These are phyloP conservation scores for Sesamia nonagrioides DNA, from an alignment of 1,140 invertebrate genomes.

Conservation along the genomic window DNA sequence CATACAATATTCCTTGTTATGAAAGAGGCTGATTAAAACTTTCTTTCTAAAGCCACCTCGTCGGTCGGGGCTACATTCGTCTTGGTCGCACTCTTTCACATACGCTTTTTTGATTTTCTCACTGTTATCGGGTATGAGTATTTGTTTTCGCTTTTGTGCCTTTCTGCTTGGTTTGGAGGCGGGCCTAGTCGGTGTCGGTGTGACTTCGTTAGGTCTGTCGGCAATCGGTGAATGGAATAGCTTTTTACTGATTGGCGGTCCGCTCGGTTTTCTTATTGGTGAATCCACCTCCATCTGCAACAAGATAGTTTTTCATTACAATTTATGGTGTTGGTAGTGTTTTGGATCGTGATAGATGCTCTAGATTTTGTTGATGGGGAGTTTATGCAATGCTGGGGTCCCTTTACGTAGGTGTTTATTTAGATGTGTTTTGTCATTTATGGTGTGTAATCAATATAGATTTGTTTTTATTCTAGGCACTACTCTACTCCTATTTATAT, in stretches of 20 bases:
- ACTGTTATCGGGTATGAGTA: conserved; percentile 61
- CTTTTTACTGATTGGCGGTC: conserved; percentile 70
- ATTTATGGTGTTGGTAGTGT: conserved; percentile 8
- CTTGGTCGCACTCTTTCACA: conserved; percentile 65
- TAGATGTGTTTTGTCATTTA: background rate
- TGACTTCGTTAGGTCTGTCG: conserved; percentile 53
- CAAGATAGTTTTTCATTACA: conserved; percentile 18
- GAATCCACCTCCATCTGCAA: conserved; percentile 78
- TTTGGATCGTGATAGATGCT: conserved; percentile 32
- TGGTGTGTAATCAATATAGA: too few species aligned
- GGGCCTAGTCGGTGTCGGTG: conserved; percentile 15
- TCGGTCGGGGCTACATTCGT: conserved; percentile 64
- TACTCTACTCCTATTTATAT: too few species aligned
- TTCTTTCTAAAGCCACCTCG: conserved; percentile 69
- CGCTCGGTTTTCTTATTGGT: conserved; percentile 64
- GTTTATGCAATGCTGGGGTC: conserved; percentile 1
- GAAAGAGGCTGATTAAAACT: conserved; percentile 73
- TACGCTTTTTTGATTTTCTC: conserved; percentile 69
- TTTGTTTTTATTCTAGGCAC: too few species aligned
- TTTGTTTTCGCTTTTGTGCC: conserved; percentile 67
- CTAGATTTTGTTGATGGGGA: background rate
- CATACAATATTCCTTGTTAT: conserved; percentile 76
- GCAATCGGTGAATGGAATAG: conserved; percentile 74
- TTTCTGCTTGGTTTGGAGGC: conserved; percentile 53
- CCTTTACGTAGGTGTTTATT: background rate